These are phyloP conservation scores for Hemistola chrysoprasaria DNA, from an alignment of 2,888 invertebrate genomes.

Conservation along the genomic window DNA sequence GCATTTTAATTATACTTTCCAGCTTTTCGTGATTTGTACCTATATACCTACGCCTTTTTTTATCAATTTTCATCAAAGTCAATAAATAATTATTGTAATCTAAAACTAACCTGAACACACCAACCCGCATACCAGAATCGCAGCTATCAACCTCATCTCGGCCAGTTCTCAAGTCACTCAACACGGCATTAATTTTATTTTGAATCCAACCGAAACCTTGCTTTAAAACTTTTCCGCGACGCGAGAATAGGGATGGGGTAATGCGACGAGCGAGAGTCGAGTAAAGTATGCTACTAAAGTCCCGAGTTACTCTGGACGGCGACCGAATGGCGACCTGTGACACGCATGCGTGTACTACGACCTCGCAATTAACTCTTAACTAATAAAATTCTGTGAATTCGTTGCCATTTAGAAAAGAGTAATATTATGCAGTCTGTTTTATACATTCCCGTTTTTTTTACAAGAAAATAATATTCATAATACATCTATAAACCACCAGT, in stretches of 20 bases:
- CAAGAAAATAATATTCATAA: no score
- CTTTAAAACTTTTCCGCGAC: slow-evolving; percentile 56
- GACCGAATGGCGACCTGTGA: slow-evolving; percentile 45
- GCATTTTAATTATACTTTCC: no score
- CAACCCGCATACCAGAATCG: slow-evolving; percentile 47
- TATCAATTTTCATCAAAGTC: neutral
- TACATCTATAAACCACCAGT: no score
- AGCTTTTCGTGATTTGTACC: no score
- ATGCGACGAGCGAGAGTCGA: slow-evolving; percentile 47
- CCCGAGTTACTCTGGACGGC: slow-evolving; percentile 24
- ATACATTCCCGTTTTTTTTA: no score
- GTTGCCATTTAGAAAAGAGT: slow-evolving; percentile 2
- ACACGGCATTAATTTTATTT: slow-evolving; percentile 50
- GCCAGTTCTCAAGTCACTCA: slow-evolving; percentile 26
- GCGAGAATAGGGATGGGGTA: slow-evolving; percentile 23
- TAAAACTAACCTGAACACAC: slow-evolving; percentile 56
- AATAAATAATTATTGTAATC: neutral
- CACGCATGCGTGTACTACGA: slow-evolving; percentile 63
- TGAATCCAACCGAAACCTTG: slow-evolving; percentile 37
- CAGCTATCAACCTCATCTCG: slow-evolving; percentile 61
- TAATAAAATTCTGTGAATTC: slow-evolving; percentile 29
- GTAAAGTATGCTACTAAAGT: slow-evolving; percentile 47
- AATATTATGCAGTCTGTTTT: neutral
- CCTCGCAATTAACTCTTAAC: slow-evolving; percentile 29
- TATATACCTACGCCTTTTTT: no score